These are phyloP conservation scores for Misgurnus anguillicaudatus DNA, from an alignment of 2,113 vertebrate genomes.

Conservation along the genomic window DNA sequence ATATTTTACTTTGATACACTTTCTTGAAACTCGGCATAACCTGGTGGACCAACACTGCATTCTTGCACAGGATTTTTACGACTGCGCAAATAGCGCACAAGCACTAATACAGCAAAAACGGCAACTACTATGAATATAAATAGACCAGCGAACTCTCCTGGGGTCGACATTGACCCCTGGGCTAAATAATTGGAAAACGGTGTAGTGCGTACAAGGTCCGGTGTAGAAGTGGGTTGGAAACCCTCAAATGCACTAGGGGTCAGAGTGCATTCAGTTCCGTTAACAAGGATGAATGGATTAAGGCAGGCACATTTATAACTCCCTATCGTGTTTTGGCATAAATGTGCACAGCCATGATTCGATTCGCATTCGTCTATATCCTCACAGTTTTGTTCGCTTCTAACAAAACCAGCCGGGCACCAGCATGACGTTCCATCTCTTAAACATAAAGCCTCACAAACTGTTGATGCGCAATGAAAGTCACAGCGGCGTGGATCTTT, in stretches of 20 bases:
- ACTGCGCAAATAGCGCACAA: constrained; percentile 38
- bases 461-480: background rate
- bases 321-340: constrained; percentile 39
- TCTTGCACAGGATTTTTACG: constrained; percentile 15
- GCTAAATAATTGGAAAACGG: constrained; percentile 17
- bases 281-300: constrained; percentile 7
- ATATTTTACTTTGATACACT: background rate
- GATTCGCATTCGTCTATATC: constrained; percentile 49
- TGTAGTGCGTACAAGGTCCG: background rate
- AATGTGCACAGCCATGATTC: constrained; percentile 33
- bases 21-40: background rate
- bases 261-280: constrained; percentile 26
- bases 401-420: constrained; percentile 48
- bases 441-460: background rate
- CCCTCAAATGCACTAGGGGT: too few species aligned
- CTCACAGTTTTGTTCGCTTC: background rate
- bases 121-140: constrained; percentile 23
- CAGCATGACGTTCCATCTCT: background rate
- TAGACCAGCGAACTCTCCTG: constrained; percentile 39
- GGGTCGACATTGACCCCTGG: background rate
- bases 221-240: background rate
- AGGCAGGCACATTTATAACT: constrained; percentile 41
- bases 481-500: constrained; percentile 41
- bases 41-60: constrained; percentile 11
- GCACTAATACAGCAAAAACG: background rate